Evolutionary conservation across 2,888 invertebrate genomes (phyloP), one percentile per base, ranked within the genome.

Genomic region (Rotaria socialis): DNA sequence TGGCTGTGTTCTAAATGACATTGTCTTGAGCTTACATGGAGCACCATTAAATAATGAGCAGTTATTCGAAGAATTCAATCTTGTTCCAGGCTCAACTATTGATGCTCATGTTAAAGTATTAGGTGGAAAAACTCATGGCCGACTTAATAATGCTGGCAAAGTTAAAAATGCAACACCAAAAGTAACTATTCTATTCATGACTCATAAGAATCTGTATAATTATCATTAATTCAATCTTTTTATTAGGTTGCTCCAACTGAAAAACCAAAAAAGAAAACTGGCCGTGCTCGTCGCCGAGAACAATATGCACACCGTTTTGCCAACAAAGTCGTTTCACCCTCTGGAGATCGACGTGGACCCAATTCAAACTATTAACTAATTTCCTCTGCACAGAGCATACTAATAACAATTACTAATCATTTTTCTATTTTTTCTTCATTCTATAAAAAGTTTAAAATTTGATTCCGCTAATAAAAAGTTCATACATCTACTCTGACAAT

Each of bases 111-210:
- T 67, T 41, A 67, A 67, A 67, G 3, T 67, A 35, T 19, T 27
- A 67, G 67, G 67, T 16, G 67, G 67, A 16, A 67, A 67, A 16
- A 14, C n/a, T 89, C 99, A 99, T 93, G 99, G 99, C 90, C 99
- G 98, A 88, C 93, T 99, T 90, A 98, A 99, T 93, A 98, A 99
- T 94, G 99, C 99, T 91, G 99, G 99, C 92, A 99, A 99, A 93
- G 99, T 99, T 86, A 97, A 97, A 92, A 98, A 97, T 88, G 98
- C 99, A 92, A 99, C 99, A 35, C 98, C 98, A 50, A 99, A 99
- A 93, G 94, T 94, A 85, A 2, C 4, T 67, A 14, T 67, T 6
- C n/a, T 67, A 24, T 11, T 60, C 8, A n/a, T 60, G 10, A n/a
- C 2, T 60, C 8, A n/a, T 60, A 14, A 35, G 7, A 67, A 1